Evolutionary conservation across 2,888 invertebrate species (phyloP).

Genomic region (Agrochola circellaris): DNA sequence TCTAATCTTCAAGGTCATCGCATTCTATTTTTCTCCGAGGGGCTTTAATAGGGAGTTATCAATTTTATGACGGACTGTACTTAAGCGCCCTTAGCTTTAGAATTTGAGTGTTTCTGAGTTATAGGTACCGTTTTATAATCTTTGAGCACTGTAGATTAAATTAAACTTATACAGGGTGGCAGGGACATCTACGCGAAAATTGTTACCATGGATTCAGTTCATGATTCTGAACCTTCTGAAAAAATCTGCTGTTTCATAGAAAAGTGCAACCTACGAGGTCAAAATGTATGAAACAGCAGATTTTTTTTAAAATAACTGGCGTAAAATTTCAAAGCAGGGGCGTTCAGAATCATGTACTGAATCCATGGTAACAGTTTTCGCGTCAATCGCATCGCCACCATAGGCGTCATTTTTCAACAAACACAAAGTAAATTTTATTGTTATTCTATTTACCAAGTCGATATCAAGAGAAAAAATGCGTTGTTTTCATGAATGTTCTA

Average conservation of each 20-base stretch:
- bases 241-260: too few relatives aligned
- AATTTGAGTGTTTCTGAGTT: slow-evolving; percentile 21
- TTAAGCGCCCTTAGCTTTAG: slow-evolving; percentile 12
- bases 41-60: slow-evolving; percentile 37
- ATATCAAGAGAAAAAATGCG: slow-evolving; percentile 21
- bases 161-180: neutral
- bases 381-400: too few relatives aligned
- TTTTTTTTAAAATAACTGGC: too few relatives aligned
- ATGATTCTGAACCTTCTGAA: too few relatives aligned
- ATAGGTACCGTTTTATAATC: slow-evolving; percentile 2
- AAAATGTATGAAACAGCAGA: too few relatives aligned
- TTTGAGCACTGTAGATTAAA: neutral
- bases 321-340: too few relatives aligned
- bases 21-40: slow-evolving; percentile 27
- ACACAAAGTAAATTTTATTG: slow-evolving; percentile 16
- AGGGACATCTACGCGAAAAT: too few relatives aligned
- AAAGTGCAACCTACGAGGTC: too few relatives aligned
- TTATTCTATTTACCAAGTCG: neutral
- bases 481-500: slow-evolving; percentile 11
- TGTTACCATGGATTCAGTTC: too few relatives aligned
- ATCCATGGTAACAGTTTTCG: too few relatives aligned
- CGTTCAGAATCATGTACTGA: too few relatives aligned
- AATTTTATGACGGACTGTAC: slow-evolving; percentile 47
- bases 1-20: slow-evolving; percentile 19
- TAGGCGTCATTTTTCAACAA: neutral